phyloP scores from a whole-genome alignment of 2,797 vertebrate genomes.

The Sebastes steindachneri region DNA sequence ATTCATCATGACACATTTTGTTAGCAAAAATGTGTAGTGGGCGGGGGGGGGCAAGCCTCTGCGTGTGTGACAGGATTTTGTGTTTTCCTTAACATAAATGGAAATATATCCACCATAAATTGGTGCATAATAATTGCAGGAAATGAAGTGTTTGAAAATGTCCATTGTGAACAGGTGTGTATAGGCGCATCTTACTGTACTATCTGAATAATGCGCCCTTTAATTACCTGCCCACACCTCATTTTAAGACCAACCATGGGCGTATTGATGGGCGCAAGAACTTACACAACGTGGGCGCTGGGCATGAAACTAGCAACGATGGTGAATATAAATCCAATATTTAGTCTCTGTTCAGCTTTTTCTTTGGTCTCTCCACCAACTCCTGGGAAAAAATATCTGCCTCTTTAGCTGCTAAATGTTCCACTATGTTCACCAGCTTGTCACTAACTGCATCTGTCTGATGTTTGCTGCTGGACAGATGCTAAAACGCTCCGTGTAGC shows the following conservation, averaged over 20 bases:
- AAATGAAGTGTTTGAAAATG: background rate
- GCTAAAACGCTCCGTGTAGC: no score
- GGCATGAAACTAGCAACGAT: no score
- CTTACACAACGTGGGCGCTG: no score
- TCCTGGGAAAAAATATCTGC: no score
- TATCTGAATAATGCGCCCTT: background rate
- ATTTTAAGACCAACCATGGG: background rate
- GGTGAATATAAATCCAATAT: no score
- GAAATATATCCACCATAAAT: background rate
- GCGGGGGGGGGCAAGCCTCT: no score
- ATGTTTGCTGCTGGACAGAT: background rate
- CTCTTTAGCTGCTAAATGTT: background rate
- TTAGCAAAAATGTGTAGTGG: no score
- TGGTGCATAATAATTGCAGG: background rate
- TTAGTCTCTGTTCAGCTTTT: no score
- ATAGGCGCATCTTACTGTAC: background rate
- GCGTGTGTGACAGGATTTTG: background rate
- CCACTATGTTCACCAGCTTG: background rate
- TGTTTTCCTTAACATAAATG: background rate
- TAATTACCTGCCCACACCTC: background rate
- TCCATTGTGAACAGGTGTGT: background rate
- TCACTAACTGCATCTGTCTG: background rate
- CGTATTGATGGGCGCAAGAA: no score
- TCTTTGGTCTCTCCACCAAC: no score
- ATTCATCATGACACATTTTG: background rate